Evolutionary conservation across 2,888 invertebrate genomes (phyloP).

Genomic region (Temnothorax unifasciatus): DNA sequence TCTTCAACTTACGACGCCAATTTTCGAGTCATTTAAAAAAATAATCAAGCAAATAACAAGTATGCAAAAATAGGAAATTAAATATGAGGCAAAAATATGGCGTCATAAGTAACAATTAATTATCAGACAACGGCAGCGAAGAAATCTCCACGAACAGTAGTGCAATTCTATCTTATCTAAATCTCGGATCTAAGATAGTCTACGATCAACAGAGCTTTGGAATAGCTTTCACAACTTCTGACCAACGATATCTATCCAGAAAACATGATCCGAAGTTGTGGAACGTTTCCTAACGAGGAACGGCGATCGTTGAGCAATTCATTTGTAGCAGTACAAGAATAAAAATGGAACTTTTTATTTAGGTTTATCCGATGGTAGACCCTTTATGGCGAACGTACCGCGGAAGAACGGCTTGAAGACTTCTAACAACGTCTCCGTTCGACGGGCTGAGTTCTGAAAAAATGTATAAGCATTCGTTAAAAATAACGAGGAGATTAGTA

Average conservation of each 20-base stretch:
- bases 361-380: conserved; percentile 86
- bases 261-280: neutral
- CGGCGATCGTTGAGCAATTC: conserved; percentile 57
- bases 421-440: conserved; percentile 91
- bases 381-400: conserved; percentile 91
- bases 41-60: neutral
- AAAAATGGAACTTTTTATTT: conserved; percentile 52
- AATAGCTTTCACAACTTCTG: neutral
- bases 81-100: conserved; percentile 20
- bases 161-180: neutral
- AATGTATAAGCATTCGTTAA: conserved; percentile 50
- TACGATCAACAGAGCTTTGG: conserved; percentile 3
- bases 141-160: neutral
- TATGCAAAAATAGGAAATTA: neutral
- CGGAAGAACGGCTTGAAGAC: conserved; percentile 92
- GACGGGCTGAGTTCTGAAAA: conserved; percentile 93
- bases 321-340: neutral
- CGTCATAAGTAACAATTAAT: conserved; percentile 26
- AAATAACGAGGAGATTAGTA: neutral
- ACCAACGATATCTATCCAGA: neutral
- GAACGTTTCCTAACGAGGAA: conserved; percentile 45
- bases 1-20: conserved; percentile 17
- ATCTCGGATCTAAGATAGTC: neutral
- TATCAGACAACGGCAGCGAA: neutral
- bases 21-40: conserved; percentile 16